Evolutionary conservation across 2,888 invertebrate species (phyloP).

Genomic region (Endotricha flammealis): DNA sequence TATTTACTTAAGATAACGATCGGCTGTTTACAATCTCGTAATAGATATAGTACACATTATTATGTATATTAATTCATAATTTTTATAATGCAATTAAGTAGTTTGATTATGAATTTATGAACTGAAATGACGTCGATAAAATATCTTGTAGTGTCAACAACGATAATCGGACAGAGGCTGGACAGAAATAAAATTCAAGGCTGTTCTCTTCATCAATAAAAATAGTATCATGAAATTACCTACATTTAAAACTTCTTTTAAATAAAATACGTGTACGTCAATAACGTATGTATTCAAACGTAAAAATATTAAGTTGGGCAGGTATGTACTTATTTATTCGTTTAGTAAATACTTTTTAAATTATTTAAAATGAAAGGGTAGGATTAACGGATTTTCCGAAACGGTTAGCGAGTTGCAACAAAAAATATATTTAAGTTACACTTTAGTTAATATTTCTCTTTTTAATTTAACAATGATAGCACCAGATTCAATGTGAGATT

Average conservation of each 20-base stretch:
- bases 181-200: constrained; percentile 39
- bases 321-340: no score
- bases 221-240: constrained; percentile 8
- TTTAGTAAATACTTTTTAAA: no score
- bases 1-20: constrained; percentile 42
- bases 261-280: no score
- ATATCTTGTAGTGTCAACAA: constrained; percentile 36
- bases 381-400: no score
- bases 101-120: constrained; percentile 6
- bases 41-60: constrained; percentile 1
- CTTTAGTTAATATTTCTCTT: no score
- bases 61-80: constrained; percentile 11
- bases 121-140: constrained; percentile 19
- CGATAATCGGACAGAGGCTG: constrained; percentile 28
- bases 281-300: no score
- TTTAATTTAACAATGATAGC: no score
- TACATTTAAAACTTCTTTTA: constrained; percentile 1
- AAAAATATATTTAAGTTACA: no score
- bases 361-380: no score
- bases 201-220: constrained; percentile 19
- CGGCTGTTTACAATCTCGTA: constrained; percentile 48
- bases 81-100: background rate
- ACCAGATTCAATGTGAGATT: no score
- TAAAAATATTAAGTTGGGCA: no score
- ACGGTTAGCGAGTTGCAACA: no score